Base-by-base conservation (phyloP, 1,140 invertebrate genomes). In the Centruroides vittatus region DNA sequence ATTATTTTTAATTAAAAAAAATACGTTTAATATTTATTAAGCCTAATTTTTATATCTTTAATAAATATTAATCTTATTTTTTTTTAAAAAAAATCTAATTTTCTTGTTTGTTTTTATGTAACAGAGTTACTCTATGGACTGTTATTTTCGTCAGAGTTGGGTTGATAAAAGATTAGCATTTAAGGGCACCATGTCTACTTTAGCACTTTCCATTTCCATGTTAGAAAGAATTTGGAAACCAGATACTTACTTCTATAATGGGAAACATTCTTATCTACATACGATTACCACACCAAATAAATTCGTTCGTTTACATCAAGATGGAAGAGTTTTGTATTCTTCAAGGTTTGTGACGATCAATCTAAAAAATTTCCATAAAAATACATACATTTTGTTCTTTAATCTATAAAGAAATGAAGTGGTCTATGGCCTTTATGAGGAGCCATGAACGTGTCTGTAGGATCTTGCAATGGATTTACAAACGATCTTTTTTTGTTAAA, bases 251-350 rank as follows among this genome's bases (percentile, higher is more conserved):
- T 93, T 96, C 75, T 83, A 86, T 72, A 93, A 92, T 74, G 88
- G 93, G 84, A 77, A 79, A 66, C 74, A 78, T 55, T 83, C 81
- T 9, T 78, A 81, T 64, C 73, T 82, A 35, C 94, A 97, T 73
- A 94, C 90, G 1, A 93, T 97, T 58, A 97, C 94, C 0, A 87
- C 86, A 4, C 93, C 93, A 1, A 98, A 98, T 73, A 93, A 94
- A 73, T 79, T 98, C 61, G 76, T 98, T 1, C 76, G 93, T 59
- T 87, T 97, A 52, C 70, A 78, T 47, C 67, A 76, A 71, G 86
- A 95, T 68, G 93, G 93, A 3, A 86, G 89, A 66, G 90, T 98
- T 65, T 79, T 95, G 12, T 95, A 95, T 73, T 97, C 93, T 3
- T 91, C 92, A 84, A 86, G 93, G 90, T 93, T 74, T 73, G 60